Percentiles rank a stretch among this genome's conserved stretches.
Conservation (phyloP, 2,888 invertebrate species). For the Unio pictorum region DNA sequence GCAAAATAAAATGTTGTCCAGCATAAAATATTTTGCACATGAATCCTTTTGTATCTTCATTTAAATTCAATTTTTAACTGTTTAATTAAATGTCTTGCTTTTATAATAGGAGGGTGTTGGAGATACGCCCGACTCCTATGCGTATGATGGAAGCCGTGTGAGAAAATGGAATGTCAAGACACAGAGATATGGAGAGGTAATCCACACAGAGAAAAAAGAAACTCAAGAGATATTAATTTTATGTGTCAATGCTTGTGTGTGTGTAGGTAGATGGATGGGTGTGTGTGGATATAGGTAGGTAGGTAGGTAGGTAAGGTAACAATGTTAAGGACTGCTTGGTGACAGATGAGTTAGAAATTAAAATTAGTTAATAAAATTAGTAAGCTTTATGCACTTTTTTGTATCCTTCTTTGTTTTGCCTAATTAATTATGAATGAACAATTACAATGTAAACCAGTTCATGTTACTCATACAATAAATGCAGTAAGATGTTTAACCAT, state of each 20-base stretch:
- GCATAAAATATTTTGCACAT: too few species aligned
- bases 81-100: neutral
- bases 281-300: too few species aligned
- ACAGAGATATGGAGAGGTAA: slow-evolving; percentile 80
- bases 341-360: too few species aligned
- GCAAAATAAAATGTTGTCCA: too few species aligned
- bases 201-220: neutral
- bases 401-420: neutral
- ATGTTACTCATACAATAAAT: too few species aligned
- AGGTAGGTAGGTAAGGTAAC: too few species aligned
- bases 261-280: too few species aligned
- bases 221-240: neutral
- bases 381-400: neutral
- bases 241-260: neutral
- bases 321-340: too few species aligned
- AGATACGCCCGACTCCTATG: slow-evolving; percentile 84
- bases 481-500: neutral
- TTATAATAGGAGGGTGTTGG: slow-evolving; percentile 74
- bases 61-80: too few species aligned
- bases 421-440: slow-evolving; percentile 3
- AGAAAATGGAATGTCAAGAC: slow-evolving; percentile 83
- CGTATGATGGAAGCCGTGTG: slow-evolving; percentile 82
- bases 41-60: too few species aligned
- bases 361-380: neutral
- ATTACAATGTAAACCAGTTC: too few species aligned